Conservation (phyloP, 2,888 invertebrate genomes). For the Clitarchus hookeri region DNA sequence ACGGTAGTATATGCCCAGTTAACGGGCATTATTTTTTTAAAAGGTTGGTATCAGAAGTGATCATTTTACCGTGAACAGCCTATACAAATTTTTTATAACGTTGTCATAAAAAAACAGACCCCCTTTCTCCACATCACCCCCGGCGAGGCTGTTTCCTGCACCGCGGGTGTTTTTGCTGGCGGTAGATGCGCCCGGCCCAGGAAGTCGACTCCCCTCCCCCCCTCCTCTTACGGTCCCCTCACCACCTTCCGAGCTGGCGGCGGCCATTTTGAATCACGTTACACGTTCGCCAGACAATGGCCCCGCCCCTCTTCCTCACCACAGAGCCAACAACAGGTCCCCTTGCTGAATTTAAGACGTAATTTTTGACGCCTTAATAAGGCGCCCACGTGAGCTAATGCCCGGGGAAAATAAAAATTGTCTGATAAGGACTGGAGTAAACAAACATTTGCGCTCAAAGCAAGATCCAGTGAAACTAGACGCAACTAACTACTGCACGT, state of each 20-base stretch:
- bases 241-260: not conserved
- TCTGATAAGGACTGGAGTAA: no score
- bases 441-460: no score
- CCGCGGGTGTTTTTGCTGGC: not conserved
- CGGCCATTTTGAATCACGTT: not conserved
- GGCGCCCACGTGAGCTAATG: no score
- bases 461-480: no score
- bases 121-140: not conserved
- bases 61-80: no score
- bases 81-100: not conserved
- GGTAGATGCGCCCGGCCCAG: not conserved
- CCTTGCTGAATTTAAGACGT: not conserved
- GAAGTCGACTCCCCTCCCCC: not conserved
- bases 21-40: no score
- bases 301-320: not conserved
- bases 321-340: not conserved
- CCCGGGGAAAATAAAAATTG: no score
- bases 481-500: no score
- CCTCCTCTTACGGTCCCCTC: not conserved
- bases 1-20: no score
- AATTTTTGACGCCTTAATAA: no score
- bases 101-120: not conserved
- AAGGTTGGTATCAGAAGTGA: no score
- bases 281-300: not conserved
- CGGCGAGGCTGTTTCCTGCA: not conserved